A percentile compares a stretch with the other conserved stretches of the same genome.
These are phyloP conservation scores for Mylabris phalerata DNA, from an alignment of 1,140 invertebrate genomes.

Conservation along the genomic window DNA sequence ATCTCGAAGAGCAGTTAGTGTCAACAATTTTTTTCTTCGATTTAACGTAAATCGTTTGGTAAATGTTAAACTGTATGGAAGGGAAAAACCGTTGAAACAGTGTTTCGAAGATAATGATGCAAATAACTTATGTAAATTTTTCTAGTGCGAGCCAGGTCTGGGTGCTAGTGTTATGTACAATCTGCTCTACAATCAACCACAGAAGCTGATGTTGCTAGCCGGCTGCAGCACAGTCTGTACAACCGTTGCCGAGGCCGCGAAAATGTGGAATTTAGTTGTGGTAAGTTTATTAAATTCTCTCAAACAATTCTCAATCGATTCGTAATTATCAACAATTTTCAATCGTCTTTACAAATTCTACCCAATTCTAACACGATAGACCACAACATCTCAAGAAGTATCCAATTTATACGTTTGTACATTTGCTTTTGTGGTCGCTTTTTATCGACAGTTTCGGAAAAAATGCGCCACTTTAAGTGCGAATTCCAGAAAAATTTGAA, in stretches of 20 bases:
- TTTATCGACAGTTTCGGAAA: no score
- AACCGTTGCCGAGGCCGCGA: conserved; percentile 96
- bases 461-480: no score
- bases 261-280: conserved; percentile 99
- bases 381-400: no score
- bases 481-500: no score
- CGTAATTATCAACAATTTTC: not conserved
- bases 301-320: not conserved
- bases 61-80: no score
- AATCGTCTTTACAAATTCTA: no score
- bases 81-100: not conserved
- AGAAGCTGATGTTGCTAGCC: conserved; percentile 91
- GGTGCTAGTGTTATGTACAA: conserved; percentile 98
- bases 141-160: conserved; percentile 94
- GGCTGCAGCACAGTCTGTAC: conserved; percentile 99
- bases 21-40: no score
- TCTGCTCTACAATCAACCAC: conserved; percentile 91
- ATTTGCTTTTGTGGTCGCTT: no score
- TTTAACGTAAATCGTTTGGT: no score
- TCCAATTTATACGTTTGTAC: no score
- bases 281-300: conserved; percentile 54
- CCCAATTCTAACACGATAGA: no score
- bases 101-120: not conserved
- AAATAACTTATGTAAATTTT: conserved; percentile 27
- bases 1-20: no score